Conservation (phyloP, 1,140 invertebrate species). For the Bombus picipes region DNA sequence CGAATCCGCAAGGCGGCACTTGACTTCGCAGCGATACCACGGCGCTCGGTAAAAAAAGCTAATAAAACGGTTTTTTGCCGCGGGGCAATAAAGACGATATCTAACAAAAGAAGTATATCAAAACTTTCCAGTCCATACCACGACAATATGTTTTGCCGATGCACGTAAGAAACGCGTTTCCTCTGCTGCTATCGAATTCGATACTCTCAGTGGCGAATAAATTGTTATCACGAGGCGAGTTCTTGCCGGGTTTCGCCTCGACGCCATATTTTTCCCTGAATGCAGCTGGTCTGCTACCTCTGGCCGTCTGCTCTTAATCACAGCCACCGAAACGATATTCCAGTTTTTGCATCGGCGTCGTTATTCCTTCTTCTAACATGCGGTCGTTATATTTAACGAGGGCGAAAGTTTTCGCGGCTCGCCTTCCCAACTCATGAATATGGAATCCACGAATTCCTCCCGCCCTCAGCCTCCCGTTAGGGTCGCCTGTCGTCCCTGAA, state of each 20-base stretch:
- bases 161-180: background rate
- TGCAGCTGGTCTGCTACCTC: background rate
- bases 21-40: too few relatives aligned
- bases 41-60: background rate
- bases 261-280: background rate
- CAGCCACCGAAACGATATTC: background rate
- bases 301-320: background rate
- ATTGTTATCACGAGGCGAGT: background rate
- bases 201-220: conserved; percentile 7
- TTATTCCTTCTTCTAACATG: conserved; percentile 11
- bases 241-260: background rate
- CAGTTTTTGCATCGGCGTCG: conserved; percentile 15
- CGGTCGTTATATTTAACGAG: conserved; percentile 45
- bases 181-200: background rate
- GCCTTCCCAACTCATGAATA: conserved; percentile 28
- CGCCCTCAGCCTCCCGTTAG: background rate
- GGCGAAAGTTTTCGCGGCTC: conserved; percentile 26
- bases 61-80: background rate
- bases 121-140: background rate
- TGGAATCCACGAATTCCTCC: conserved; percentile 27
- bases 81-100: background rate
- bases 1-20: too few relatives aligned
- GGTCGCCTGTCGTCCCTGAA: conserved; percentile 21
- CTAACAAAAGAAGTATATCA: background rate
- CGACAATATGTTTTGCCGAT: too few relatives aligned